Percentiles rank a stretch among this genome's conserved stretches.
Evolutionary conservation across 1,140 invertebrate species (phyloP).

Genomic region (Panulirus ornatus): DNA sequence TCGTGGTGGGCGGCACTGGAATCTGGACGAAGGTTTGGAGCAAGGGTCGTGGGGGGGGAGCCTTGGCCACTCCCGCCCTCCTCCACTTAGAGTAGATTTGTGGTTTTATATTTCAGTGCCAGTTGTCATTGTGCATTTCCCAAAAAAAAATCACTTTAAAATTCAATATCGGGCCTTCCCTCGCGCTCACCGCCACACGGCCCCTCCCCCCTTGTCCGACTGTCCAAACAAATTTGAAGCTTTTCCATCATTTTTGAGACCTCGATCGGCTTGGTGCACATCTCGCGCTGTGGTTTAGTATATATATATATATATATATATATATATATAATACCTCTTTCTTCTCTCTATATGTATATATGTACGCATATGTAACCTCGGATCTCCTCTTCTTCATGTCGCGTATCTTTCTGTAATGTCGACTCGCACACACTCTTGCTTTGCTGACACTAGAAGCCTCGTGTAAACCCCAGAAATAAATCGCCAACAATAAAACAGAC

Average conservation of each 20-base stretch:
- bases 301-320: no score
- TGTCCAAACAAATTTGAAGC: conserved; percentile 17
- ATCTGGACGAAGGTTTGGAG: neutral
- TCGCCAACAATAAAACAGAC: neutral
- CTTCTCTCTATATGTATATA: no score
- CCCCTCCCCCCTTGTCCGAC: neutral
- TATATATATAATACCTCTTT: no score
- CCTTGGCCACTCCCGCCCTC: conserved; percentile 16
- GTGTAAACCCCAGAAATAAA: no score
- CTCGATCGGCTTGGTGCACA: neutral
- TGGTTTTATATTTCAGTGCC: conserved; percentile 66
- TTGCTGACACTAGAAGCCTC: no score
- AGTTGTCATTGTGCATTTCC: conserved; percentile 66
- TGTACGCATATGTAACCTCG: no score
- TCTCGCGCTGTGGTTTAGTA: no score
- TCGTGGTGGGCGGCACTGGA: no score
- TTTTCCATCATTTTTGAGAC: conserved; percentile 31
- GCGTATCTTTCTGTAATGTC: no score
- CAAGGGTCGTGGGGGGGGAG: neutral
- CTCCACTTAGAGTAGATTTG: conserved; percentile 63
- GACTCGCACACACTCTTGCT: no score
- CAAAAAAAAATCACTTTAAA: conserved; percentile 53
- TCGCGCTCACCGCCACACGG: neutral
- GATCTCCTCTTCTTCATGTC: no score
- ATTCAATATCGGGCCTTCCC: conserved; percentile 44